A percentile compares a stretch with the other conserved stretches of the same genome.
Conservation (phyloP, 2,888 invertebrate genomes). For the Heliothis peltigera region DNA sequence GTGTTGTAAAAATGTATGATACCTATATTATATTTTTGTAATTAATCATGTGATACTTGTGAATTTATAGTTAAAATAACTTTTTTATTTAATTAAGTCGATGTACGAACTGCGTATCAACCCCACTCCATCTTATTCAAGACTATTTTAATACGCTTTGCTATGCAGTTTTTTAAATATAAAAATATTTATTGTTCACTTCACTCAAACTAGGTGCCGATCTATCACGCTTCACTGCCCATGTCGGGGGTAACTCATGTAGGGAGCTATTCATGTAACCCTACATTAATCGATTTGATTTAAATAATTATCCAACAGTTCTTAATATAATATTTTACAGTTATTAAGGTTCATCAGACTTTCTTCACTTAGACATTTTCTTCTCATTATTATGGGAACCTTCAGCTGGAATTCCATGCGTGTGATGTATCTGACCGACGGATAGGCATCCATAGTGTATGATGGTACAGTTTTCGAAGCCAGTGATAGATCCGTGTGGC, state of each 20-base stretch:
- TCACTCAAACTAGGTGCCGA: not conserved
- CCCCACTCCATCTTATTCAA: conserved; percentile 6
- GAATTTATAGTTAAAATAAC: conserved; percentile 43
- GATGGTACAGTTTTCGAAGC: too few relatives aligned
- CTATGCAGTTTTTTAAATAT: conserved; percentile 1
- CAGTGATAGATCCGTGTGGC: too few relatives aligned
- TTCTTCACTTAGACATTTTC: too few relatives aligned
- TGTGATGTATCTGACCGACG: too few relatives aligned
- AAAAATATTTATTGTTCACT: not conserved
- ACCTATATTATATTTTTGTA: conserved; percentile 57
- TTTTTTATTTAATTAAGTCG: conserved; percentile 45
- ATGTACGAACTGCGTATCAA: conserved; percentile 27
- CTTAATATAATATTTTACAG: too few relatives aligned
- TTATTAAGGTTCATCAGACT: too few relatives aligned
- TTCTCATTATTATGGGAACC: too few relatives aligned
- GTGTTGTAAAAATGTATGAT: conserved; percentile 55
- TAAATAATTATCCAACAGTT: too few relatives aligned
- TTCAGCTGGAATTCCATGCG: too few relatives aligned
- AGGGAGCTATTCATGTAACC: not conserved
- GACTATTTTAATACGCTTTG: not conserved
- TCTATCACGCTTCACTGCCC: not conserved
- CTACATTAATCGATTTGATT: not conserved
- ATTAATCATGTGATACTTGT: conserved; percentile 55
- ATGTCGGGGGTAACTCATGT: not conserved
- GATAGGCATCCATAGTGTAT: too few relatives aligned